Conservation (phyloP, 2,888 invertebrate species). For the Xestia sexstrigata region DNA sequence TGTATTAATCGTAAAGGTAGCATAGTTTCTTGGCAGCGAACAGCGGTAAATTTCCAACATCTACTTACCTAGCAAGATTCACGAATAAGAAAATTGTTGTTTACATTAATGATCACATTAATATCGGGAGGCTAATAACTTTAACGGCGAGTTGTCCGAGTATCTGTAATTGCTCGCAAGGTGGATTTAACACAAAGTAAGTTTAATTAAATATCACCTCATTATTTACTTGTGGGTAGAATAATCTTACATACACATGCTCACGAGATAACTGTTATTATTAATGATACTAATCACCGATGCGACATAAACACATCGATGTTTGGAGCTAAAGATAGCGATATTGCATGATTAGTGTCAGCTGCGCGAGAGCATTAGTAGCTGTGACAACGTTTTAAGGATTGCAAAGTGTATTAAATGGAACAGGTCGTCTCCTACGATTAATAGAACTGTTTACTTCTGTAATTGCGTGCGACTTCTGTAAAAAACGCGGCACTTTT, state of each 20-base stretch:
- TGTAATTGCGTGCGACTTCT: neutral
- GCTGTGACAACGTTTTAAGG: constrained; percentile 38
- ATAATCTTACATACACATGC: constrained; percentile 48
- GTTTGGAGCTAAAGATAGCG: constrained; percentile 45
- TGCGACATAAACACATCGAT: constrained; percentile 53
- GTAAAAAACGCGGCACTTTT: neutral
- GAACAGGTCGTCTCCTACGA: constrained; percentile 38
- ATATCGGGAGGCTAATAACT: constrained; percentile 56
- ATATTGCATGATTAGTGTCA: constrained; percentile 57
- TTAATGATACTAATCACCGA: constrained; percentile 56
- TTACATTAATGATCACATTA: constrained; percentile 58
- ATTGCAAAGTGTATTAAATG: constrained; percentile 43
- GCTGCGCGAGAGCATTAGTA: constrained; percentile 45
- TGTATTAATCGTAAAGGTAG: constrained; percentile 39
- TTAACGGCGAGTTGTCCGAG: constrained; percentile 42
- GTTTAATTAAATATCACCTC: constrained; percentile 62
- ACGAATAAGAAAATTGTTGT: constrained; percentile 57
- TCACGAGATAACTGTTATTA: constrained; percentile 51
- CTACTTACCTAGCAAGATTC: constrained; percentile 35
- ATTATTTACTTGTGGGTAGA: constrained; percentile 52
- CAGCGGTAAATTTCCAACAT: constrained; percentile 47
- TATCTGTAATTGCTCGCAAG: constrained; percentile 56
- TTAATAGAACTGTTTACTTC: constrained; percentile 34
- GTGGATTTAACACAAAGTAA: constrained; percentile 57
- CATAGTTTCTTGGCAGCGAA: constrained; percentile 47